Base-by-base conservation (phyloP, 1,140 invertebrate species). In the Drosophila repleta region DNA sequence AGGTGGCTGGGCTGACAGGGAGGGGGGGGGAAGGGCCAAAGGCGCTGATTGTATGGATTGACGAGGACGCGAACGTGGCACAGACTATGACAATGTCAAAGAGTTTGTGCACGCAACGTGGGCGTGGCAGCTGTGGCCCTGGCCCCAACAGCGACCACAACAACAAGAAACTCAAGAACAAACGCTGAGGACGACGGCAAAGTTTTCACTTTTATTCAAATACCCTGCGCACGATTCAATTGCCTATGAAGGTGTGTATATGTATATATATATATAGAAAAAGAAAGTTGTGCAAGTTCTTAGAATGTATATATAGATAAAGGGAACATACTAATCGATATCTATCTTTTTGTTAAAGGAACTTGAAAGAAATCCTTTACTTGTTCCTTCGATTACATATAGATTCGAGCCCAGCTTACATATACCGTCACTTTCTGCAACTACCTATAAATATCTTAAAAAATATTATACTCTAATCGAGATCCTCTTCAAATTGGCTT, bases 71-170 rank as follows among this genome's bases (percentile, higher is more conserved):
- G 41, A n/a, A 60, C 35, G 13, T 20, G n/a, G 52, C 46, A 56
- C 55, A 58, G 77, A 85, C 81, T 87, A 85, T 87, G 81, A 87
- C 81, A 85, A 85, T 85, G 81, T 85, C 81, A 85, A 85, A 85
- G 81, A 85, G 81, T 87, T 84, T 85, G 60, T 85, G 83, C 81
- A 85, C 81, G 81, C 81, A 87, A 85, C 63, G 82, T 81, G 64
- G 81, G 82, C 82, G 81, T 85, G 81, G 78, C 79, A 52, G 39
- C 64, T 52, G 67, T 56, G 62, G 64, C 72, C 81, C 68, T 84
- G 77, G 66, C 63, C 49, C 76, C 56, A n/a, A n/a, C n/a, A n/a
- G n/a, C n/a, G n/a, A 29, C 29, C 2, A 24, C 24, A 29, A 8
- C 29, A 29, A 26, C 64, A 70, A n/a, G 3, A 45, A 15, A n/a